Conservation (phyloP, 2,888 invertebrate genomes). For the Lumbricus terrestris region DNA sequence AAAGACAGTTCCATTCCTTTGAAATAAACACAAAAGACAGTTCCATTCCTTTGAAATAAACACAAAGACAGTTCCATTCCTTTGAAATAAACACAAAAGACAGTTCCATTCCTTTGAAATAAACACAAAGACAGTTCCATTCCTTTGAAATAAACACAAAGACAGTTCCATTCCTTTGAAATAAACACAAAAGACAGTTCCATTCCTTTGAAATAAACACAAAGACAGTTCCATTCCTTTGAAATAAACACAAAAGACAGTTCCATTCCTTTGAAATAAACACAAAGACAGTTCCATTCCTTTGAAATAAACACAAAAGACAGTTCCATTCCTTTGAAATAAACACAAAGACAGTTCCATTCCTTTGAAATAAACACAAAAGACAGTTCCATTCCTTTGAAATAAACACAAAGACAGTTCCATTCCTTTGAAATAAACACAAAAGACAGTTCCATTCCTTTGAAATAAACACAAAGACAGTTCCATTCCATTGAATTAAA, state of each 20-base stretch:
- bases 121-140: conserved; percentile 69
- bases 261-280: conserved; percentile 65
- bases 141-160: conserved; percentile 61
- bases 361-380: conserved; percentile 62
- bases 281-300: conserved; percentile 71
- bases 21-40: conserved; percentile 65
- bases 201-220: conserved; percentile 64
- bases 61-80: conserved; percentile 71
- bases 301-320: conserved; percentile 63
- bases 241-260: conserved; percentile 65
- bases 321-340: conserved; percentile 66
- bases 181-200: conserved; percentile 67
- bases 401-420: conserved; percentile 66
- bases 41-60: conserved; percentile 65
- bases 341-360: conserved; percentile 69
- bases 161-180: conserved; percentile 69
- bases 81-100: conserved; percentile 63
- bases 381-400: conserved; percentile 69
- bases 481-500: conserved; percentile 64
- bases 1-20: conserved; percentile 70
- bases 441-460: conserved; percentile 71
- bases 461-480: conserved; percentile 64
- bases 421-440: conserved; percentile 64
- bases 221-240: conserved; percentile 70
- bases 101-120: conserved; percentile 66